Evolutionary conservation across 1,140 invertebrate genomes (phyloP).

Genomic region (Trichogramma pretiosum): DNA sequence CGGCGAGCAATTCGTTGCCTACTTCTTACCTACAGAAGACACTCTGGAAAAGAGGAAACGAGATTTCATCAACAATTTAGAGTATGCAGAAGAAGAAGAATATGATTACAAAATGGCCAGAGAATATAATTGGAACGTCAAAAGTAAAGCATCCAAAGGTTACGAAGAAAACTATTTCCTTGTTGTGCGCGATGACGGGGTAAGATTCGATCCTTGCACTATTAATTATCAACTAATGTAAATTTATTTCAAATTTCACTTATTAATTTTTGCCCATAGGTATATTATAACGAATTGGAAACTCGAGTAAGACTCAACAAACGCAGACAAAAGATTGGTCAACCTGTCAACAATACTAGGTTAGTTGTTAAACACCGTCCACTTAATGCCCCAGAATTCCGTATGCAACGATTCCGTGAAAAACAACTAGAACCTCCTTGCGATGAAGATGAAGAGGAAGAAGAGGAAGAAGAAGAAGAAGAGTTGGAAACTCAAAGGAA

Average conservation of each 20-base stretch:
- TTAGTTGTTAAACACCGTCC: constrained; percentile 85
- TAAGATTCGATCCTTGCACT: constrained; percentile 21
- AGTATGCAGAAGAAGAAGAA: constrained; percentile 85
- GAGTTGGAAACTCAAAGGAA: constrained; percentile 32
- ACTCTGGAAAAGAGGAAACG: constrained; percentile 79
- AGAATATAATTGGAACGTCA: constrained; percentile 98
- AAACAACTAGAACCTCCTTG: constrained; percentile 81
- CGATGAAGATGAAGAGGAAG: constrained; percentile 65
- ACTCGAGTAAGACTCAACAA: constrained; percentile 89
- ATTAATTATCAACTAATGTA: neutral
- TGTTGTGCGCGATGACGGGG: constrained; percentile 79
- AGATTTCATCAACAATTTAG: constrained; percentile 67
- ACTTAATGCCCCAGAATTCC: constrained; percentile 76
- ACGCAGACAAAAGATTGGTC: constrained; percentile 67
- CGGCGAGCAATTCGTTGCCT: constrained; percentile 97
- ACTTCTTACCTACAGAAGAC: constrained; percentile 91
- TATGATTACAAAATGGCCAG: constrained; percentile 93
- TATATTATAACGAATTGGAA: constrained; percentile 96
- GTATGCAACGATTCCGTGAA: constrained; percentile 77
- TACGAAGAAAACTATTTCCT: constrained; percentile 99
- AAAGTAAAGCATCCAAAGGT: constrained; percentile 93
- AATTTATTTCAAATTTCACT: no score
- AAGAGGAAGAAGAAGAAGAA: constrained; percentile 40
- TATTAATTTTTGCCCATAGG: constrained; percentile 22
- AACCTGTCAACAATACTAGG: constrained; percentile 68